A percentile compares a stretch with the other conserved stretches of the same genome.
phyloP scores from a whole-genome alignment of 2,113 vertebrate genomes.

The Thryonomys swinderianus region DNA sequence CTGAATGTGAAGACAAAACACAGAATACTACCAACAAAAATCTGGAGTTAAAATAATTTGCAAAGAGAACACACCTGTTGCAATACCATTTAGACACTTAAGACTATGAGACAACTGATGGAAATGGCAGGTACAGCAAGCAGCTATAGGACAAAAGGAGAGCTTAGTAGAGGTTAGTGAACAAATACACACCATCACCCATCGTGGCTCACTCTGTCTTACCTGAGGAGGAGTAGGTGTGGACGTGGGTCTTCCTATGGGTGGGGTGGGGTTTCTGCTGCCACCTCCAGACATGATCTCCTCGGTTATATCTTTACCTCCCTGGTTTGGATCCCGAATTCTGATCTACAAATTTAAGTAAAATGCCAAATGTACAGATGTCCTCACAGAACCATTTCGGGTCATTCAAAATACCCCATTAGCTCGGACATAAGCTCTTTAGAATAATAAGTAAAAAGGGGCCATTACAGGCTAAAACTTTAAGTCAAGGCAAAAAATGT shows the following conservation, averaged over 20 bases:
- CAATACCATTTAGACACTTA: conserved; percentile 20
- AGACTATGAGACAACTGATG: conserved; percentile 28
- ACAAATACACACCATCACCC: background rate
- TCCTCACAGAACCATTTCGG: background rate
- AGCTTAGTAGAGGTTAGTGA: background rate
- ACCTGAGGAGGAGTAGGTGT: conserved; percentile 98
- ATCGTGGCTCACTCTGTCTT: background rate
- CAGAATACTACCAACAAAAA: background rate
- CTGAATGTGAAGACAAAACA: background rate
- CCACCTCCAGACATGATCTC: conserved; percentile 99
- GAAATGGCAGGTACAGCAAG: background rate
- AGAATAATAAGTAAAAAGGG: conserved; percentile 5
- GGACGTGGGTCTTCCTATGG: conserved; percentile 91
- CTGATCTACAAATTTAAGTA: conserved; percentile 90
- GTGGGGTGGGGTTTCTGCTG: conserved; percentile 97
- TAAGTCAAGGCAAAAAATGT: conserved; percentile 31
- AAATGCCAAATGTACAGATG: background rate
- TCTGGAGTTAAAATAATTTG: background rate
- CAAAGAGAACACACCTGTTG: background rate
- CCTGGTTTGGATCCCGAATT: conserved; percentile 98
- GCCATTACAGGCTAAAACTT: background rate
- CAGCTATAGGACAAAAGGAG: background rate
- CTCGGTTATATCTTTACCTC: conserved; percentile 98
- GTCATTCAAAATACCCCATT: conserved; percentile 20
- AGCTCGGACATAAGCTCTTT: background rate